Conservation (phyloP, 92 coral and sea anemone species). For the Porites divaricata region DNA sequence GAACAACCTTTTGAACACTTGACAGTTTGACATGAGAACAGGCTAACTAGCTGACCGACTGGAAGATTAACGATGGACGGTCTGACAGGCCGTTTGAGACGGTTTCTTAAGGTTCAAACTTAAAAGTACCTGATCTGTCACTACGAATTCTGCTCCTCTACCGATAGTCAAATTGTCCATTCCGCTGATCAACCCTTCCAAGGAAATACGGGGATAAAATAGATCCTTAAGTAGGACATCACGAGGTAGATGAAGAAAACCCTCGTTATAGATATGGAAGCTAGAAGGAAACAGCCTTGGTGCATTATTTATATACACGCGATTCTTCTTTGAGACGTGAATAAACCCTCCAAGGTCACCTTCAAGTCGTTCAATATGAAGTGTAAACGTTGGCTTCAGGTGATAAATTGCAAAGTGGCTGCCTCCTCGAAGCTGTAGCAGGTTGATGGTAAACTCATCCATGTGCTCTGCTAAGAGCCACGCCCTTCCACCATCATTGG, state of each 20-base stretch:
- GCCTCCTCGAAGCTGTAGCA: conserved; percentile 77
- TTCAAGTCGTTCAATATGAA: conserved; percentile 78
- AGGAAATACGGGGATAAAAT: conserved; percentile 69
- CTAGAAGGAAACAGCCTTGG: conserved; percentile 92
- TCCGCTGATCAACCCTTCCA: conserved; percentile 90
- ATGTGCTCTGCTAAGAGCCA: conserved; percentile 83
- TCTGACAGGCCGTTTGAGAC: neutral
- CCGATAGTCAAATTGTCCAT: conserved; percentile 80
- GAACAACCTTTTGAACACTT: too few relatives aligned
- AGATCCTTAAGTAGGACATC: conserved; percentile 77
- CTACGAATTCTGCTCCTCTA: conserved; percentile 80
- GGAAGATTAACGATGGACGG: neutral
- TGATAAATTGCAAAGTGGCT: conserved; percentile 70
- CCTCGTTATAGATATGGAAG: conserved; percentile 85
- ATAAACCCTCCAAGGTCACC: conserved; percentile 95
- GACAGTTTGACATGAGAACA: too few relatives aligned
- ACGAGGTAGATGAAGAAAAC: conserved; percentile 83
- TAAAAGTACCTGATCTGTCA: conserved; percentile 71
- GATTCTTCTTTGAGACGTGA: conserved; percentile 75
- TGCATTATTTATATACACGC: conserved; percentile 72
- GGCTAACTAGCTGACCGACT: neutral
- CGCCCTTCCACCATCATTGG: conserved; percentile 90
- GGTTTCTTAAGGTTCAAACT: neutral
- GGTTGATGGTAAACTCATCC: conserved; percentile 70
- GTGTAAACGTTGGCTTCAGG: conserved; percentile 54